Percentiles rank a stretch among this genome's conserved stretches.
Conservation (phyloP, 2,113 vertebrate species). For the Euleptes europaea region DNA sequence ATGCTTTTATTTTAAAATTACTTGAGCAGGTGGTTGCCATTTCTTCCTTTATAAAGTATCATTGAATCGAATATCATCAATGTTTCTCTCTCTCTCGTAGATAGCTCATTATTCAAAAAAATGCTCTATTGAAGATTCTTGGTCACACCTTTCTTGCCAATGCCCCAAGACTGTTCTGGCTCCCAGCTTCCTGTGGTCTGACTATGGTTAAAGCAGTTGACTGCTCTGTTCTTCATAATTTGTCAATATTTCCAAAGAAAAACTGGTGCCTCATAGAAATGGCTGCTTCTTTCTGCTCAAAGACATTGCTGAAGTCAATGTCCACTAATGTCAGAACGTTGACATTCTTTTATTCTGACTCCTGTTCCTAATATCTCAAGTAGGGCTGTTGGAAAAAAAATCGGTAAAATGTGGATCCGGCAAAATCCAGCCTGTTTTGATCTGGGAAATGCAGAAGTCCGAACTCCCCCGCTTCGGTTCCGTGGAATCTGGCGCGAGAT, state of each 20-base stretch:
- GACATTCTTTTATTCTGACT: neutral
- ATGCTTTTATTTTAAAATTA: conserved; percentile 71
- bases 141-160: conserved; percentile 25
- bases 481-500: too few species aligned
- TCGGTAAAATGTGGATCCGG: too few species aligned
- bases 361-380: too few species aligned
- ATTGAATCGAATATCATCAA: conserved; percentile 50
- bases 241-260: neutral
- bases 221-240: neutral
- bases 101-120: neutral
- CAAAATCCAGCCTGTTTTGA: too few species aligned
- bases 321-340: neutral
- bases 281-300: neutral
- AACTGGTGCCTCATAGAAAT: neutral
- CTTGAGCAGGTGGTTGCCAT: conserved; percentile 73
- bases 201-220: neutral
- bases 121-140: conserved; percentile 10
- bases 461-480: too few species aligned
- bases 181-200: neutral
- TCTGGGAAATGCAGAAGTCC: too few species aligned
- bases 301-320: neutral
- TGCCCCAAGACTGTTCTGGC: neutral
- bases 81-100: conserved; percentile 32
- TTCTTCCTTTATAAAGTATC: conserved; percentile 36
- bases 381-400: too few species aligned